Evolutionary conservation across 2,797 vertebrate genomes (phyloP).

Genomic region (Manis pentadactyla): DNA sequence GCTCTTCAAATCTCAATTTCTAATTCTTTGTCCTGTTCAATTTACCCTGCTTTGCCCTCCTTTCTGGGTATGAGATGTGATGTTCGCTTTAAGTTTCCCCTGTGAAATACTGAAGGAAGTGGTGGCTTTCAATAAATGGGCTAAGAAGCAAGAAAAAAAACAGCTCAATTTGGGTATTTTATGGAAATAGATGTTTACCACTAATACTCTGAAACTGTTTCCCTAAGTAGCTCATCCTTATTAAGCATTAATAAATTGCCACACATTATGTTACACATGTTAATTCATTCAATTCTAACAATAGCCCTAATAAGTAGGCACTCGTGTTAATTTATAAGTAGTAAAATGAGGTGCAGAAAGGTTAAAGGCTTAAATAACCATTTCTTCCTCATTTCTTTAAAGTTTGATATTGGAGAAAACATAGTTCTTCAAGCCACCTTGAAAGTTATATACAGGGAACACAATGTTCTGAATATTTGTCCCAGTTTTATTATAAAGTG

Average conservation of each 20-base stretch:
- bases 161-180: background rate
- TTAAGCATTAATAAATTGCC: background rate
- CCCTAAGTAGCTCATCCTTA: background rate
- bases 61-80: background rate
- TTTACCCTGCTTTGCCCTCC: background rate
- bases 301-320: background rate
- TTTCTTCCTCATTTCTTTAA: background rate
- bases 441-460: background rate
- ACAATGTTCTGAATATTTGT: background rate
- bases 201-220: background rate
- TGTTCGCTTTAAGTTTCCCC: background rate
- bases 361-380: background rate
- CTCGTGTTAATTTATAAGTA: background rate
- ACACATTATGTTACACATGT: background rate
- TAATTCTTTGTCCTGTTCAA: background rate
- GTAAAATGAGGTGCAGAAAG: background rate
- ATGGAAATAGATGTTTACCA: background rate
- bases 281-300: slow-evolving; percentile 36
- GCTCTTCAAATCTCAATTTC: background rate
- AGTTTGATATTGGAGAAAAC: background rate
- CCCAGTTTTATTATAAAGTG: background rate
- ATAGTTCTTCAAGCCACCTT: background rate
- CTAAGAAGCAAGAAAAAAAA: slow-evolving; percentile 12
- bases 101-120: background rate
- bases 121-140: background rate